Base-by-base conservation (phyloP, 2,113 vertebrate genomes). In the Anarrhichthys ocellatus region DNA sequence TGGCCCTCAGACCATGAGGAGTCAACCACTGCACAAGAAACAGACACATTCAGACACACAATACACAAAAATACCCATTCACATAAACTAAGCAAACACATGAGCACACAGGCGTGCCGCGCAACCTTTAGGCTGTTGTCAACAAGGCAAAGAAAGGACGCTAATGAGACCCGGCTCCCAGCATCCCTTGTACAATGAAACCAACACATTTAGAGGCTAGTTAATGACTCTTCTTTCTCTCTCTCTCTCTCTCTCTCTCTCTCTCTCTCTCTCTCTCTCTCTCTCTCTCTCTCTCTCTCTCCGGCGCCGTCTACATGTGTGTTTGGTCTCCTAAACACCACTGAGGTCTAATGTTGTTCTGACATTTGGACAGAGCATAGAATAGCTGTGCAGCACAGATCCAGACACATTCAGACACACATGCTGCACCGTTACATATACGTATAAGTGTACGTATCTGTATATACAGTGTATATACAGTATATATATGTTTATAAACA, bases 91-190 rank as follows among this genome's bases (percentile, higher is more conserved):
- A 79, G 62, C 52, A 81, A 27, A 76, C 50, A 42, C 29, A 67
- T 38, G 32, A 48, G 63, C 14, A 7, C 34, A 15, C 52, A 7
- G 40, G 56, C 8, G 1, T 3, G 27, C 56, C 63, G 24, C 32
- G 0, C 40, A 6, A 40, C 84, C 83, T 78, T 67, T 22, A 81
- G 82, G 87, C 83, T 82, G 65, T 78, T 90, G 88, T 78, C 69
- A 79, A 15, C n/a, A n/a, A 69, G 46, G 76, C 75, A 54, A 54
- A 69, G 68, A 79, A 73, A 83, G 71, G 73, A 87, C 24, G 29
- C 75, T 88, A 82, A 84, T 84, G 78, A 89, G 84, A 87, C 56
- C 73, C 76, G 80, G 86, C 89, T 90, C 76, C 85, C 80, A 88
- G 89, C 82, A 91, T 89, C 80, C 84, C 77, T 73, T 88, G 86